Evolutionary conservation across 1,140 invertebrate species (phyloP).

Genomic region (Meloidogyne floridensis): DNA sequence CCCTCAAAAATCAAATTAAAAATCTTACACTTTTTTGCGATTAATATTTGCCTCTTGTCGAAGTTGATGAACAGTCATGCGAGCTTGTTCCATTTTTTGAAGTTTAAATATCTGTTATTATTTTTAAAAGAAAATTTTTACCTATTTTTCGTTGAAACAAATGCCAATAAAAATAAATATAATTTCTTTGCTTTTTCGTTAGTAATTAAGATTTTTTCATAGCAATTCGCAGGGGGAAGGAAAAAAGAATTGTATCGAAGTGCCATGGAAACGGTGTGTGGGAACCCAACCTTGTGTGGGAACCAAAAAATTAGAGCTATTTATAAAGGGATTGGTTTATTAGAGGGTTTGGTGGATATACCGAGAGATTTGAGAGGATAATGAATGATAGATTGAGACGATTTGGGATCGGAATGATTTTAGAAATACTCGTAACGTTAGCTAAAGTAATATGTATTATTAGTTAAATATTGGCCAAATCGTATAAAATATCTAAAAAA

Average conservation of each 20-base stretch:
- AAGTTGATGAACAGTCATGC: conserved; percentile 26
- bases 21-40: conserved; percentile 25
- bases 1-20: too few species aligned
- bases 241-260: background rate
- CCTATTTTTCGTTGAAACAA: background rate
- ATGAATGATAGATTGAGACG: too few species aligned
- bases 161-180: background rate
- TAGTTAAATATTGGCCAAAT: too few species aligned
- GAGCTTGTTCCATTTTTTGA: conserved; percentile 21
- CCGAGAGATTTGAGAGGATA: too few species aligned
- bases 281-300: background rate
- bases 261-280: background rate
- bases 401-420: too few species aligned
- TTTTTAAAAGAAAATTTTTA: background rate
- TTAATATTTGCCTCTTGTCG: conserved; percentile 30
- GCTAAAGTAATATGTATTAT: too few species aligned
- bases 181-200: background rate
- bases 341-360: too few species aligned
- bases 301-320: too few species aligned
- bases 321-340: too few species aligned
- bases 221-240: background rate
- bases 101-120: background rate
- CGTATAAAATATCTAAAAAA: too few species aligned
- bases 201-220: background rate
- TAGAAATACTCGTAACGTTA: too few species aligned